Base-by-base conservation (phyloP, 37 sponge, comb jelly and placozoan species). In the Tethya wilhelma region DNA sequence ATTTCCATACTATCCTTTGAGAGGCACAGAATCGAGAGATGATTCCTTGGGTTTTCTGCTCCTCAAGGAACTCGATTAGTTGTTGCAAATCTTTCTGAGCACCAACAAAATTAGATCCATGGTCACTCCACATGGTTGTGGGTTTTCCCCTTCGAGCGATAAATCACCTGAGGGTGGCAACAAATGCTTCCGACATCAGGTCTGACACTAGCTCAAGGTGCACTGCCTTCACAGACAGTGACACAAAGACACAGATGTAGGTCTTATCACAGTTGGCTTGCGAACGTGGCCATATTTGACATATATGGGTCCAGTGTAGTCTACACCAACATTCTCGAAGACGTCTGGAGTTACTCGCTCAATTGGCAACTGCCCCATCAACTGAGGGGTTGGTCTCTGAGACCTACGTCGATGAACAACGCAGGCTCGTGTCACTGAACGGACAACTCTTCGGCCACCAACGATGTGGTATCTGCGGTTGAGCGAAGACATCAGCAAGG, bases 191-290 rank as follows among this genome's bases (percentile, higher is more conserved):
- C 20, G 41, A 67, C 38, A 36, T 79, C 32, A 79, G 28, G 67
- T 79, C 79, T 22, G 79, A 79, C 17, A 79, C 79, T 28, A 44
- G 56, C 67, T 67, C 79, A 31, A 79, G 33, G 56, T 79, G 79
- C 17, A 67, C 70, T 33, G 77, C 85, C 46, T 49, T 60, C n/a
- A 69, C 63, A 22, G 70, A 68, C 17, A 81, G 37, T 57, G 60
- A n/a, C n/a, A n/a, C n/a, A n/a, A n/a, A n/a, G n/a, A n/a, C n/a
- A n/a, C n/a, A n/a, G n/a, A n/a, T n/a, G 64, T 31, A 64, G 31
- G 30, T 64, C 62, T 63, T 64, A 39, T 64, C 66, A 44, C 39
- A 25, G 38, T 40, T 39, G 71, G 41, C 44, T 71, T 71, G 9
- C 69, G 42, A 19, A 60, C 43, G n/a, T 49, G n/a, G 11, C 81